Base-by-base conservation (phyloP, 1,140 invertebrate genomes). In the Dreissena rostriformis region DNA sequence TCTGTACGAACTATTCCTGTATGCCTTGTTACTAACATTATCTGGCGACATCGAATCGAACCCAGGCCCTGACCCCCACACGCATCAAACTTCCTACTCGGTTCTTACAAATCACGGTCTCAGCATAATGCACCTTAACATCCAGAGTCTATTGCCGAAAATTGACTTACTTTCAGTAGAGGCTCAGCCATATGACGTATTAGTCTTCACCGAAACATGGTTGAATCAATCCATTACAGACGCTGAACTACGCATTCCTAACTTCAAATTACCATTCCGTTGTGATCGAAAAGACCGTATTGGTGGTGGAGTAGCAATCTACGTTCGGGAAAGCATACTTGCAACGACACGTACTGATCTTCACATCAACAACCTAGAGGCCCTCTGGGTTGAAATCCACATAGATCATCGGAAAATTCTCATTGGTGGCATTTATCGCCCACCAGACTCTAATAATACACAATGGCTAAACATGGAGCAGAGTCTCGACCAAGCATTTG, bases 81-180 rank as follows among this genome's bases (percentile, higher is more conserved):
- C 53, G 15, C 39, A 39, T 39, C 39, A 39, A 39, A 52, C 14
- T 57, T 55, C 51, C 12, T 75, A 75, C 29, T 17, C 51, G n/a
- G 12, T 14, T 19, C 51, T 75, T 24, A 57, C 53, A 15, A 61
- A 75, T 12, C 10, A 24, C 19, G 73, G 53, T 24, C 14, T 75
- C 12, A 63, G 73, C 24, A 75, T 75, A 24, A 75, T 75, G 73
- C 52, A 75, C 28, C 52, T 75, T 22, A 75, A 75, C 73, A 75
- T 75, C 14, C 73, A 75, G 28, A 75, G 73, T 61, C 6, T 75
- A 14, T 1, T 24, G 57, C 53, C 52, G 11, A 75, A 75, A 26
- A 22, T 75, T 55, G 73, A 75, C 8, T n/a, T 75, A 12, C 55
- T 75, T 28, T 19, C 51, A 63, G 55, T 61, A 17, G 73, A 75